phyloP scores from a whole-genome alignment of 2,888 invertebrate genomes.

The Protula sp. region DNA sequence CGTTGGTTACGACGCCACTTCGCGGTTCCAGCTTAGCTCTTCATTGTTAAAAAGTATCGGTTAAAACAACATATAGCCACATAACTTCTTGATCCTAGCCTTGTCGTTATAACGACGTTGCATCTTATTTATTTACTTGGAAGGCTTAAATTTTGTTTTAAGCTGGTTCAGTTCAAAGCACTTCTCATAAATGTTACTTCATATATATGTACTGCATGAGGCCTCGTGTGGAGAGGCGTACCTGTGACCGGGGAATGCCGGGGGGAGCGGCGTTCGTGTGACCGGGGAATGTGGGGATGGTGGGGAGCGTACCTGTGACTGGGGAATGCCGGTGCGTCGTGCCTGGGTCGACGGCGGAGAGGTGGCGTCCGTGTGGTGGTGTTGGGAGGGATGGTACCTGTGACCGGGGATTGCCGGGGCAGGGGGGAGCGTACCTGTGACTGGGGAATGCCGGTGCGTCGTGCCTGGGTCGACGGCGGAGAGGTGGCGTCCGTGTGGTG shows the following conservation, averaged over 20 bases:
- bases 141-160: conserved; percentile 37
- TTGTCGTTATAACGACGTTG: too few species aligned
- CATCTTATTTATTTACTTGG: too few species aligned
- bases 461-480: neutral
- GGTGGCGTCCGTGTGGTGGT: neutral
- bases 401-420: conserved; percentile 86
- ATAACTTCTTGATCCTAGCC: too few species aligned
- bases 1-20: too few species aligned
- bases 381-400: conserved; percentile 64
- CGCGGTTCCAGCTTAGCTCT: too few species aligned
- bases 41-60: too few species aligned
- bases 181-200: too few species aligned
- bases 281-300: too few species aligned
- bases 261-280: conserved; percentile 66
- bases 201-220: too few species aligned
- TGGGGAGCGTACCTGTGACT: neutral
- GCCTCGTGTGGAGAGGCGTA: too few species aligned
- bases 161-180: neutral
- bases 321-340: neutral
- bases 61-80: too few species aligned
- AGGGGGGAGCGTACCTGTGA: neutral
- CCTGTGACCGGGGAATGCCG: conserved; percentile 3
- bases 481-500: conserved; percentile 5
- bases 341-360: conserved; percentile 3
- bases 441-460: neutral